A percentile compares a stretch with the other conserved stretches of the same genome.
Conservation (phyloP, 2,888 invertebrate genomes). For the Zygaena filipendulae region DNA sequence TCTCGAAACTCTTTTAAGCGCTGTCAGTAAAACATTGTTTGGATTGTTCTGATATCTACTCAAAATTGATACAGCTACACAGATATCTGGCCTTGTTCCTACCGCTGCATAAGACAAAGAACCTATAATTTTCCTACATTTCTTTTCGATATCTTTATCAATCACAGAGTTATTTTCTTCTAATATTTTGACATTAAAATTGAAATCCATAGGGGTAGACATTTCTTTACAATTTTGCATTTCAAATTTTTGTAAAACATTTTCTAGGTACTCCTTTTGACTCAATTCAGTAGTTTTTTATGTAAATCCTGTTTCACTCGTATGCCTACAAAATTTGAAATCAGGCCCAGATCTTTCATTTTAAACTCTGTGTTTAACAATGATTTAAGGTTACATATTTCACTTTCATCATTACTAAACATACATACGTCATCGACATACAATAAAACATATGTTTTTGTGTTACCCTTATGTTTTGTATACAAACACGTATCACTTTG, state of each 20-base stretch:
- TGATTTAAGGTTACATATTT: constrained; percentile 3
- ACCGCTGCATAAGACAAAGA: constrained; percentile 15
- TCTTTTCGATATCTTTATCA: constrained; percentile 13
- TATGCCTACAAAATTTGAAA: constrained; percentile 14
- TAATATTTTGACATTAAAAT: constrained; percentile 7
- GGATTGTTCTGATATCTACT: constrained; percentile 7
- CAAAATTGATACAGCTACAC: constrained; percentile 10
- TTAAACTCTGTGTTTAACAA: constrained; percentile 12
- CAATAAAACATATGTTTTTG: constrained; percentile 13
- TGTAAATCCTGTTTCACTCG: constrained; percentile 14
- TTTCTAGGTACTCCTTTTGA: constrained; percentile 13
- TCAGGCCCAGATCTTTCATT: constrained; percentile 16
- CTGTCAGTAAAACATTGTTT: constrained; percentile 1
- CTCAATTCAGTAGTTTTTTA: constrained; percentile 9
- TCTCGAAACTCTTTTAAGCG: constrained; percentile 6
- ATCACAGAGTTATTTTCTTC: constrained; percentile 3
- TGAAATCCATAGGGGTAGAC: constrained; percentile 11
- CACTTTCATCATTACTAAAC: constrained; percentile 8
- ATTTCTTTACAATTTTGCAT: constrained; percentile 15
- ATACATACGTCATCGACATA: constrained; percentile 17
- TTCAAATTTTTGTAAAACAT: constrained; percentile 13
- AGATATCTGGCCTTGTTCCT: constrained; percentile 17
- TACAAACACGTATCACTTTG: constrained; percentile 15
- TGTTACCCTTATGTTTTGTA: constrained; percentile 8
- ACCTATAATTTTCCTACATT: constrained; percentile 16